Evolutionary conservation across 2,113 vertebrate genomes (phyloP).

Genomic region (Pseudolaguvia tuberculata): DNA sequence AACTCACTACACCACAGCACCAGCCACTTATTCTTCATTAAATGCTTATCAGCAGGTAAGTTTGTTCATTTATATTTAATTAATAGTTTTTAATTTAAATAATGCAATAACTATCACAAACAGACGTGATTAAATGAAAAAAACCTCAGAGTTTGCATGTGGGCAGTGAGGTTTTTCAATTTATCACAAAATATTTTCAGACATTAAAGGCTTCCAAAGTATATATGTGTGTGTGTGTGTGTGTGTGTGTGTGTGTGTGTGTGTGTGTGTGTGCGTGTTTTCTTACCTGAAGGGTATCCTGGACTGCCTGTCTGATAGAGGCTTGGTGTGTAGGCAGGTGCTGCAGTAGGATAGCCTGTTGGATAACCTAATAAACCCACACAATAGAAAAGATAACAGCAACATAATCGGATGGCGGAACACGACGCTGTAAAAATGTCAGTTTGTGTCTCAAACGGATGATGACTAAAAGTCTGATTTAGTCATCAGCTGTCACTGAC

Average conservation of each 20-base stretch:
- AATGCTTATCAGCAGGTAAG: no score
- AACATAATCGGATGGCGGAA: not conserved
- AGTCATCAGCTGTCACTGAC: not conserved
- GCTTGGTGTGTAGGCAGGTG: slow-evolving; percentile 91
- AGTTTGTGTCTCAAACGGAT: not conserved
- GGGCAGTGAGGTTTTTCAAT: no score
- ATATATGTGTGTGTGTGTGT: no score
- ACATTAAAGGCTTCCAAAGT: no score
- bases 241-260: slow-evolving; percentile 54
- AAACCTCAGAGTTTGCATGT: no score
- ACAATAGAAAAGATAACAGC: slow-evolving; percentile 32
- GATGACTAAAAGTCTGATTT: slow-evolving; percentile 4
- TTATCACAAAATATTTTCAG: no score
- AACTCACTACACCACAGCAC: no score
- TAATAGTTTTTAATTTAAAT: no score
- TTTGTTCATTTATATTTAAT: no score
- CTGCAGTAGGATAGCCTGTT: slow-evolving; percentile 86
- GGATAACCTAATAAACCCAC: slow-evolving; percentile 80
- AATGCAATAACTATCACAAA: no score
- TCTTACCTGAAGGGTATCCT: slow-evolving; percentile 90
- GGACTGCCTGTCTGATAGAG: slow-evolving; percentile 94
- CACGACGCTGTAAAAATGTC: not conserved
- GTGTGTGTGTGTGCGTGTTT: not conserved
- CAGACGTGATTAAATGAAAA: no score
- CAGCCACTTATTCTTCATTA: no score